Evolutionary conservation across 2,113 vertebrate genomes (phyloP).

Genomic region (Archocentrus centrarchus): DNA sequence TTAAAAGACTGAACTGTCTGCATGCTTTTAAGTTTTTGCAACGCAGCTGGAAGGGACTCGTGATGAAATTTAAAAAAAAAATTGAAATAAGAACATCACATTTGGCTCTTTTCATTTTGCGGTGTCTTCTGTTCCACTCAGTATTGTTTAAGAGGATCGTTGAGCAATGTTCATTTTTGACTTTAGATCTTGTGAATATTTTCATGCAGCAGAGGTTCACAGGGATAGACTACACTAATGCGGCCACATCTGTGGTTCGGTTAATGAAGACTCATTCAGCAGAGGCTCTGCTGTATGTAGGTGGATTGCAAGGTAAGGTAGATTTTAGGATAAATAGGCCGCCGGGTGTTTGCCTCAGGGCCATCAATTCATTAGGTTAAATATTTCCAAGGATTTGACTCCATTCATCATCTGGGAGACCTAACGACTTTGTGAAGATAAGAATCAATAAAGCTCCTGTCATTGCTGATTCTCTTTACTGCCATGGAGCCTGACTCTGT

Average conservation of each 20-base stretch:
- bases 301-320: neutral
- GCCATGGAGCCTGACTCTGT: conserved; percentile 47
- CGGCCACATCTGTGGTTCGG: neutral
- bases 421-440: conserved; percentile 55
- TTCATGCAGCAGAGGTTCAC: neutral
- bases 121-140: neutral
- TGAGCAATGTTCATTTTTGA: neutral
- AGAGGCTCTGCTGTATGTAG: neutral
- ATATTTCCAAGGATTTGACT: conserved; percentile 11
- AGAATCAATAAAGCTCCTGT: conserved; percentile 53
- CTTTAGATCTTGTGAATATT: neutral
- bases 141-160: neutral
- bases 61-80: neutral
- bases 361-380: conserved; percentile 20
- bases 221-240: too few relatives aligned
- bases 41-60: neutral
- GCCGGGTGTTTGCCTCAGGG: neutral
- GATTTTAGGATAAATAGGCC: conserved; percentile 15
- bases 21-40: neutral
- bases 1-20: conserved; percentile 9
- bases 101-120: neutral
- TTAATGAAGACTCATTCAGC: neutral
- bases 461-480: conserved; percentile 50
- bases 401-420: conserved; percentile 35
- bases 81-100: neutral